Conservation (phyloP, 1,140 invertebrate species). For the Phymorhynchus buccinoides region DNA sequence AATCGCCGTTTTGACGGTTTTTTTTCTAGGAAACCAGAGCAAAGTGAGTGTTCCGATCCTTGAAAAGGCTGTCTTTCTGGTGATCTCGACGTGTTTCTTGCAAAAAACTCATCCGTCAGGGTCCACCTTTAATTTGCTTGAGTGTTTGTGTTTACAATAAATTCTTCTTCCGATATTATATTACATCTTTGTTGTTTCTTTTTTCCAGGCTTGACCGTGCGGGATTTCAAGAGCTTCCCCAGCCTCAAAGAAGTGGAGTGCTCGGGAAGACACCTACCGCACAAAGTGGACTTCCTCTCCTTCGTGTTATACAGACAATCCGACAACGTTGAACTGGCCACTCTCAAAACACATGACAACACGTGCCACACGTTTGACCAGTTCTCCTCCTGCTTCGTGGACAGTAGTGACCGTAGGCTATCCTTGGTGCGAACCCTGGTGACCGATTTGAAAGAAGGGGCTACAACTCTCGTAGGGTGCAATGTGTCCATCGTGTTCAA, state of each 20-base stretch:
- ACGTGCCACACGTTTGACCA: not conserved
- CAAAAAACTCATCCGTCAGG: no score
- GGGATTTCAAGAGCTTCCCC: slow-evolving; percentile 3
- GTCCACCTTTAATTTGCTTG: no score
- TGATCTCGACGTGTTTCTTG: no score
- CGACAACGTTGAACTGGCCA: not conserved
- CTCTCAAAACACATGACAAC: not conserved
- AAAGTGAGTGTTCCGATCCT: no score
- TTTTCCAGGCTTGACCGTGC: not conserved
- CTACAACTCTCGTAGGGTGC: no score
- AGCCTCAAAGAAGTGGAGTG: slow-evolving; percentile 29
- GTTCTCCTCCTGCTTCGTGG: slow-evolving; percentile 7
- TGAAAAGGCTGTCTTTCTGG: no score
- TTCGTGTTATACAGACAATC: not conserved
- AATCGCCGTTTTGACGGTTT: no score
- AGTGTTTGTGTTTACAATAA: no score
- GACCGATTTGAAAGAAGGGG: slow-evolving; percentile 24
- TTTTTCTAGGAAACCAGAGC: no score
- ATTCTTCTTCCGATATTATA: no score
- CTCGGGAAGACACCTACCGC: not conserved
- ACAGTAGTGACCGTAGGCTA: not conserved
- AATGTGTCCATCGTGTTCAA: no score
- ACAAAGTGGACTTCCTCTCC: not conserved
- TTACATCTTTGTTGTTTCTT: no score
- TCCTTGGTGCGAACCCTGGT: not conserved